Evolutionary conservation across 2,888 invertebrate genomes (phyloP).

Genomic region (Auanema sp.): DNA sequence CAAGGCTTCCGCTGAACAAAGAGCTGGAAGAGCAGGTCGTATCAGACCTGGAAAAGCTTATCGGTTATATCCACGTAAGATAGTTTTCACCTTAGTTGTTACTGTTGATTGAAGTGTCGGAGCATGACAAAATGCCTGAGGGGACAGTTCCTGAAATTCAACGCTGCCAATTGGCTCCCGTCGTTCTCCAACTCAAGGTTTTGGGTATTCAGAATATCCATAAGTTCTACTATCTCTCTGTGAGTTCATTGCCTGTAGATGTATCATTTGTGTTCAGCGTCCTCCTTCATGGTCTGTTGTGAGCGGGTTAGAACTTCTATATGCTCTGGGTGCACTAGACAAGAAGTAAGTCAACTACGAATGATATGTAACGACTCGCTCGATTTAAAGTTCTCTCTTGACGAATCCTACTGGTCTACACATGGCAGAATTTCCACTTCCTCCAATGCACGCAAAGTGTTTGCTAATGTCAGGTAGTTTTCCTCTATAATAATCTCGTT

Average conservation of each 20-base stretch:
- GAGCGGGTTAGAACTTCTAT: slow-evolving; percentile 82
- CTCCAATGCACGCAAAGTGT: slow-evolving; percentile 83
- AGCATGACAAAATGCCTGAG: slow-evolving; percentile 74
- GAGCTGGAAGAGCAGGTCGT: slow-evolving; percentile 89
- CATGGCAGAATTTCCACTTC: slow-evolving; percentile 89
- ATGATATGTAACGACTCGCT: neutral
- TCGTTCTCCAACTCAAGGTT: slow-evolving; percentile 86
- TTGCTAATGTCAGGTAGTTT: slow-evolving; percentile 71
- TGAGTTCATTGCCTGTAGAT: slow-evolving; percentile 16
- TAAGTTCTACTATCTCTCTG: slow-evolving; percentile 81
- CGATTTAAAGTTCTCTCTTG: slow-evolving; percentile 71
- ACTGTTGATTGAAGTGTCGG: slow-evolving; percentile 72
- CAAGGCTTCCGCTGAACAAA: slow-evolving; percentile 81
- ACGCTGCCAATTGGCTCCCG: slow-evolving; percentile 81
- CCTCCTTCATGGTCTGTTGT: slow-evolving; percentile 86
- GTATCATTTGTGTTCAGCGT: slow-evolving; percentile 69
- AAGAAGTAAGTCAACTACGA: slow-evolving; percentile 65
- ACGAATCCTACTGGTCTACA: slow-evolving; percentile 78
- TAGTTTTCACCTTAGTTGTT: too few species aligned
- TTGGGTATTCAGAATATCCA: slow-evolving; percentile 89
- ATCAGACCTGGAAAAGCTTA: slow-evolving; percentile 82
- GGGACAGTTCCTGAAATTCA: slow-evolving; percentile 89
- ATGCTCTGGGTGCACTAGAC: slow-evolving; percentile 81
- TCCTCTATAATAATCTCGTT: neutral
- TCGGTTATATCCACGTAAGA: slow-evolving; percentile 64